A percentile compares a stretch with the other conserved stretches of the same genome.
These are phyloP conservation scores for Notothenia coriiceps DNA, from an alignment of 2,113 vertebrate species.

Conservation along the genomic window DNA sequence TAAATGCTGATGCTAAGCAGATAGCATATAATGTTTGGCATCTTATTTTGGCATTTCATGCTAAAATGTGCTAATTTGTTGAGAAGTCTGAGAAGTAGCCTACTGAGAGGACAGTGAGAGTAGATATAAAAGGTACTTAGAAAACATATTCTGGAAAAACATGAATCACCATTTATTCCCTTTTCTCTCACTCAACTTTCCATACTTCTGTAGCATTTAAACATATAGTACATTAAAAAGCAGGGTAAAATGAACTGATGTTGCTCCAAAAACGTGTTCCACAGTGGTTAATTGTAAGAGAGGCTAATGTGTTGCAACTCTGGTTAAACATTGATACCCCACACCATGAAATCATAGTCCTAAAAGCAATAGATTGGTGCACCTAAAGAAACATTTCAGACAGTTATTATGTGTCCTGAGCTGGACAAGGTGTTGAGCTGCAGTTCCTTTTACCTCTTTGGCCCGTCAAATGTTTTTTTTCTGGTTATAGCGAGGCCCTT, in stretches of 20 bases:
- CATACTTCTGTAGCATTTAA: too few species aligned
- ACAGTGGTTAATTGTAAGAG: neutral
- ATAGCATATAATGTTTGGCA: too few species aligned
- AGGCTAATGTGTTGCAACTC: neutral
- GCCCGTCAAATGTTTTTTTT: neutral
- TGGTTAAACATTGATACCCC: neutral
- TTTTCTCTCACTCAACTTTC: too few species aligned
- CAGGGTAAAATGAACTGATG: neutral
- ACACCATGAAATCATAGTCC: conserved; percentile 1
- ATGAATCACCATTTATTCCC: too few species aligned
- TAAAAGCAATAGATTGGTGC: conserved; percentile 13
- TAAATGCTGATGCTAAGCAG: too few species aligned
- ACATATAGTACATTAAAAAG: neutral
- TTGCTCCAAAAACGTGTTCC: neutral
- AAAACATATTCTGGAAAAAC: too few species aligned
- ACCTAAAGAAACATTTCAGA: conserved; percentile 37
- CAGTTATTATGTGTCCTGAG: conserved; percentile 9
- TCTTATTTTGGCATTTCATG: too few species aligned
- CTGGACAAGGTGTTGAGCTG: conserved; percentile 18
- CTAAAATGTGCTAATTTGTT: neutral
- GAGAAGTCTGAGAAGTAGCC: neutral
- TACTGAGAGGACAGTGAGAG: too few species aligned
- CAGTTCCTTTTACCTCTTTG: neutral
- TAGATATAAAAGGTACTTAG: too few species aligned
- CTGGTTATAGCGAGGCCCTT: too few species aligned